These are phyloP conservation scores for Megamerina dolium DNA, from an alignment of 2,888 invertebrate species.

Conservation along the genomic window DNA sequence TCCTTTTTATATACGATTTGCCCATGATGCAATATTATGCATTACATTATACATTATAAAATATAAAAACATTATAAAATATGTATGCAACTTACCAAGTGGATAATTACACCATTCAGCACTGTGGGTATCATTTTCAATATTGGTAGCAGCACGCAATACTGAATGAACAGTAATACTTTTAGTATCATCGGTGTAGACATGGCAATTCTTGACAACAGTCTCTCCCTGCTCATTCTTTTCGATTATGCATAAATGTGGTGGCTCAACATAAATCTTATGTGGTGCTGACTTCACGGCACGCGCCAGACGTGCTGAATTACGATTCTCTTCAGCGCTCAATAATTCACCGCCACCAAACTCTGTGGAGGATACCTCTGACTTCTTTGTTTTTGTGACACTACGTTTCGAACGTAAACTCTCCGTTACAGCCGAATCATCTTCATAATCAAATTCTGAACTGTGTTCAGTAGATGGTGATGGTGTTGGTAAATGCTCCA, in stretches of 20 bases:
- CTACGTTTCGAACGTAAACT: constrained; percentile 28
- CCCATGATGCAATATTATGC: no score
- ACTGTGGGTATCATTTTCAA: constrained; percentile 44
- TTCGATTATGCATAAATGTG: constrained; percentile 56
- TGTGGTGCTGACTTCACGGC: constrained; percentile 25
- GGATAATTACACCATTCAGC: constrained; percentile 65
- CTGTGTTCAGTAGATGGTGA: constrained; percentile 43
- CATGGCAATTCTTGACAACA: constrained; percentile 53
- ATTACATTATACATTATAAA: no score
- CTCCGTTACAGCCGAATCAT: constrained; percentile 42
- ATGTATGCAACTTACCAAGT: constrained; percentile 50
- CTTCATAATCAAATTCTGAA: constrained; percentile 48
- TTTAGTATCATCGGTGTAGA: constrained; percentile 55
- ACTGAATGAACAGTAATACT: constrained; percentile 53
- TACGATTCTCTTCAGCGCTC: constrained; percentile 27
- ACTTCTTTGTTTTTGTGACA: no score
- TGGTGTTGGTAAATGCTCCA: constrained; percentile 36
- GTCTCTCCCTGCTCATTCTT: constrained; percentile 24
- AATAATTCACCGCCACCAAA: constrained; percentile 31
- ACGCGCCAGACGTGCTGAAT: constrained; percentile 22
- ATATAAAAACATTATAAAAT: no score
- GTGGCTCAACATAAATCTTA: constrained; percentile 49
- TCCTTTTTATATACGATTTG: no score
- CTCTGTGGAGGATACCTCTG: constrained; percentile 23
- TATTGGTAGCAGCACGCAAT: constrained; percentile 51